Percentiles rank a stretch among this genome's conserved stretches.
phyloP scores from a whole-genome alignment of 2,888 invertebrate species.

The Chrysolina oricalcia region DNA sequence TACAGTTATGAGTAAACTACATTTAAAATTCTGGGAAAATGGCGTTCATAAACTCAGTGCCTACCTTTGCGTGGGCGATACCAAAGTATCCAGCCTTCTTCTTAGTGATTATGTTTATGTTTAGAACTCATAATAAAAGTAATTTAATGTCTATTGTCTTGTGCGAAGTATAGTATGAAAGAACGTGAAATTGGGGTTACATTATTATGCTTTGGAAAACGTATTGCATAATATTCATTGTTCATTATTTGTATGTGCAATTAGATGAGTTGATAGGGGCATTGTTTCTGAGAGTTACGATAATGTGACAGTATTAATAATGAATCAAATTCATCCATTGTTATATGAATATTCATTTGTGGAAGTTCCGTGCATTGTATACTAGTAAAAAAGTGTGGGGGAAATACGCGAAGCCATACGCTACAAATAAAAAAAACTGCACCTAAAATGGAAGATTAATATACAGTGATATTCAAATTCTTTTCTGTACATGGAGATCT shows the following conservation, averaged over 20 bases:
- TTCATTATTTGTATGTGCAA: slow-evolving; percentile 14
- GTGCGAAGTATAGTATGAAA: not conserved
- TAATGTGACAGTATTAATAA: slow-evolving; percentile 6
- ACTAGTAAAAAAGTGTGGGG: too few relatives aligned
- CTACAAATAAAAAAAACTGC: too few relatives aligned
- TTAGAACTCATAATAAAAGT: slow-evolving; percentile 30
- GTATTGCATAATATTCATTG: slow-evolving; percentile 8
- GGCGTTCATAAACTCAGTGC: slow-evolving; percentile 34
- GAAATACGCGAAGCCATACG: too few relatives aligned
- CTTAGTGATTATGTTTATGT: slow-evolving; percentile 35
- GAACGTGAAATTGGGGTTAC: slow-evolving; percentile 24
- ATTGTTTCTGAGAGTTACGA: slow-evolving; percentile 17
- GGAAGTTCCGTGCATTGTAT: not conserved
- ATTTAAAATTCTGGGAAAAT: slow-evolving; percentile 48
- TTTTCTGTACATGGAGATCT: too few relatives aligned
- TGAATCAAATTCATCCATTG: not conserved
- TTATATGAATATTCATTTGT: not conserved
- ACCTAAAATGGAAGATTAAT: too few relatives aligned
- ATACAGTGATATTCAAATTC: too few relatives aligned
- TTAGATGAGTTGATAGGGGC: not conserved
- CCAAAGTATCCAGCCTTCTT: slow-evolving; percentile 27
- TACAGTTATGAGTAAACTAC: slow-evolving; percentile 44
- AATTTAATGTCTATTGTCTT: slow-evolving; percentile 29
- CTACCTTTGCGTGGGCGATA: slow-evolving; percentile 31
- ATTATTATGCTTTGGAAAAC: slow-evolving; percentile 8